Evolutionary conservation across 2,888 invertebrate genomes (phyloP), one percentile per base, ranked within the genome.

Genomic region (Drosophila subsilvestris): DNA sequence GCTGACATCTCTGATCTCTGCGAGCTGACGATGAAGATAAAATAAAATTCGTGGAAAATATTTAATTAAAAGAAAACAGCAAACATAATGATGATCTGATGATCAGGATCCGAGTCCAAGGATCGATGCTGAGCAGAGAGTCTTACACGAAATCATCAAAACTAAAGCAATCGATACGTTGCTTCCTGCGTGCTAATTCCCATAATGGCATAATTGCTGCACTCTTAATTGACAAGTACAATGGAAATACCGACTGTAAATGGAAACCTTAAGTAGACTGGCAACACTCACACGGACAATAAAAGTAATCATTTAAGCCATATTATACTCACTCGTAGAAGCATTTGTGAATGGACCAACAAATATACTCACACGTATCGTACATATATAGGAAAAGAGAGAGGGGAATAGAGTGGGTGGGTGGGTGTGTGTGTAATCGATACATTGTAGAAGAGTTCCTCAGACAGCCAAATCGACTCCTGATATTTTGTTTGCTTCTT

Each of bases 1-100:
- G 29, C 50, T 49, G 55, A 68, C 65, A 66, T 49, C 20, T 45
- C 27, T 68, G 55, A 66, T 63, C 63, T 50, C 43, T 56, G 29
- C 22, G 18, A n/a, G 17, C 20, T n/a, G 42, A 14, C 17, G 47
- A 17, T 18, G 47, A 45, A 47, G 29, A 47, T 29, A 45, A 29
- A 32, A 22, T 37, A 14, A 25, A 54, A 20, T 54, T 29, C 67
- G 18, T n/a, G 54, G 22, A 44, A 67, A 56, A 44, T 66, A 67
- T 67, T 66, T 67, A 66, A 66, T 66, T 66, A 66, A 68, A 67
- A 55, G 66, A 48, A 32, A 32, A 56, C 49, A 48, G 56, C 42
- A 43, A 49, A 22, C 22, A 22, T 22, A 22, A 22, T 22, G 22
- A n/a, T n/a, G n/a, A n/a, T n/a, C n/a, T n/a, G n/a, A n/a, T n/a